phyloP scores from a whole-genome alignment of 1,140 invertebrate genomes.

The Camponotus vicinus region DNA sequence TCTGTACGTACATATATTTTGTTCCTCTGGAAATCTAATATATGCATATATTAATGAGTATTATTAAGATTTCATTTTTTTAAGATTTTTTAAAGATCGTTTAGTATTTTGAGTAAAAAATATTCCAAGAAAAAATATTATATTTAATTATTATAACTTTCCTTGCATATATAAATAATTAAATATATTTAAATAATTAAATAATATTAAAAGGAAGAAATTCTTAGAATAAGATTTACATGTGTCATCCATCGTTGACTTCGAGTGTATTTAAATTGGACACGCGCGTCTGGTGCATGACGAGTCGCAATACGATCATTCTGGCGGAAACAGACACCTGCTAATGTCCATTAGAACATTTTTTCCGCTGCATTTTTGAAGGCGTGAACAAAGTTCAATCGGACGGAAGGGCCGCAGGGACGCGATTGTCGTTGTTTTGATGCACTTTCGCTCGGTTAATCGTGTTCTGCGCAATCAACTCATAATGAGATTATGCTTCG shows the following conservation, averaged over 20 bases:
- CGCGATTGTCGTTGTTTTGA: background rate
- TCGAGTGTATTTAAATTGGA: constrained; percentile 65
- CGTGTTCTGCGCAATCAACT: constrained; percentile 19
- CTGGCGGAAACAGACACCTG: constrained; percentile 73
- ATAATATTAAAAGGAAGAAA: background rate
- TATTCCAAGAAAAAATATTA: too few species aligned
- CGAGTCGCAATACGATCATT: constrained; percentile 61
- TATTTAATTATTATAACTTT: too few species aligned
- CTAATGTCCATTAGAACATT: constrained; percentile 73
- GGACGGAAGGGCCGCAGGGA: constrained; percentile 52
- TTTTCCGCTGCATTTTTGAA: constrained; percentile 66
- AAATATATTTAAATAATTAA: background rate
- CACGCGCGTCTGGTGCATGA: constrained; percentile 73
- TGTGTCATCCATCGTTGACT: constrained; percentile 32
- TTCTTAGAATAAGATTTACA: constrained; percentile 4
- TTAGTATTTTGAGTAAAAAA: background rate
- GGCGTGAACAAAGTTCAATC: constrained; percentile 59
- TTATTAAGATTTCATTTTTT: background rate
- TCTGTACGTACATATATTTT: background rate
- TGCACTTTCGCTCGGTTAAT: constrained; percentile 56
- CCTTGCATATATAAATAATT: background rate
- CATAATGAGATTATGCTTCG: constrained; percentile 46
- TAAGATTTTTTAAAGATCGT: background rate
- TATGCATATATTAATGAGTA: background rate
- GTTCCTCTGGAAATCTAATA: background rate